These are phyloP conservation scores for Papilio demoleus DNA, from an alignment of 2,888 invertebrate species.

Conservation along the genomic window DNA sequence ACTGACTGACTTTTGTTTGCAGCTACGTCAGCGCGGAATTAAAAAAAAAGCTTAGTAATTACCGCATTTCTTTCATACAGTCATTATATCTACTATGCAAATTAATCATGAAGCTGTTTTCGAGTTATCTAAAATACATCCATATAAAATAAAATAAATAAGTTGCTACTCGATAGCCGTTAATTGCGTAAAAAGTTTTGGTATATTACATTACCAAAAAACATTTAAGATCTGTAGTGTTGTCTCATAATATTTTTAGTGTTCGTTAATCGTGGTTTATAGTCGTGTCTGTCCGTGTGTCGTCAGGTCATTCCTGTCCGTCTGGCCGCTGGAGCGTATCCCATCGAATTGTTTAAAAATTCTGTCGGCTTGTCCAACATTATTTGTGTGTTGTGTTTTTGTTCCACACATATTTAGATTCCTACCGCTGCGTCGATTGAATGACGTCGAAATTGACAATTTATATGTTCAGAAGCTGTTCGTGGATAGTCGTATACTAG, in stretches of 20 bases:
- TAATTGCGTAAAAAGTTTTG: too few relatives aligned
- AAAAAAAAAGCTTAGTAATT: too few relatives aligned
- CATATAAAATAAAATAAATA: too few relatives aligned
- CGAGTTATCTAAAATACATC: too few relatives aligned
- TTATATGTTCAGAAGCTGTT: slow-evolving; percentile 14
- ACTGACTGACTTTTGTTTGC: too few relatives aligned
- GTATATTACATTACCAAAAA: too few relatives aligned
- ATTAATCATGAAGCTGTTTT: too few relatives aligned
- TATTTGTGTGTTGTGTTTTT: slow-evolving; percentile 53
- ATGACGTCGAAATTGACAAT: slow-evolving; percentile 23
- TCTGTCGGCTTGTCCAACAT: slow-evolving; percentile 52
- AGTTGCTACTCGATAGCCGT: too few relatives aligned
- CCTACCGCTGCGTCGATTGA: slow-evolving; percentile 44
- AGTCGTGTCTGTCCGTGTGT: slow-evolving; percentile 43
- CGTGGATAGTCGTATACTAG: neutral
- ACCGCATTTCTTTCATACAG: too few relatives aligned
- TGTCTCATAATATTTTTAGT: neutral
- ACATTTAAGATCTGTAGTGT: too few relatives aligned
- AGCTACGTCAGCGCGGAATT: too few relatives aligned
- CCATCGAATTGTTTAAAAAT: slow-evolving; percentile 57
- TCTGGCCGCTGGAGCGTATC: slow-evolving; percentile 55
- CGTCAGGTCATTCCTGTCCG: slow-evolving; percentile 36
- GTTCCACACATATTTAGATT: slow-evolving; percentile 50
- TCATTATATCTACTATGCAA: too few relatives aligned
- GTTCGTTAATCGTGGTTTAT: neutral